phyloP scores from a whole-genome alignment of 2,113 vertebrate genomes.

The Charina bottae region DNA sequence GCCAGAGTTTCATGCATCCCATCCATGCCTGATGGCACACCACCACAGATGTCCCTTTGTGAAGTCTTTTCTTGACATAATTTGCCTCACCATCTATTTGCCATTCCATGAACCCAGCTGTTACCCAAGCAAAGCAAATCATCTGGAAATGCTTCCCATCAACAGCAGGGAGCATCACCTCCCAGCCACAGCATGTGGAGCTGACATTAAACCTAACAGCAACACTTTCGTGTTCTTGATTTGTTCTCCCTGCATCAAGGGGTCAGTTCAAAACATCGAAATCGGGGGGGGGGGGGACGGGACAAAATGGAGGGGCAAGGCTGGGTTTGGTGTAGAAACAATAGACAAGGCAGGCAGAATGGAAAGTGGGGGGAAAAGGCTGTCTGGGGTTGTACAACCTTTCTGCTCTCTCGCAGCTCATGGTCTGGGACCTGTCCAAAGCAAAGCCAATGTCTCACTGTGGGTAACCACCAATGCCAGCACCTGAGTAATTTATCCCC shows the following conservation, averaged over 20 bases:
- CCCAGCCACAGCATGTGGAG: neutral
- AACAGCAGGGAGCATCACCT: neutral
- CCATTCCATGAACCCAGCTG: neutral
- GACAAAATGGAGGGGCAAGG: slow-evolving; percentile 30
- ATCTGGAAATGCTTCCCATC: neutral
- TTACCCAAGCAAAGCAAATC: neutral
- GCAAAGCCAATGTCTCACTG: slow-evolving; percentile 82
- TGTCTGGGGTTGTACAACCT: slow-evolving; percentile 54
- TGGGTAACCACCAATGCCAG: slow-evolving; percentile 78
- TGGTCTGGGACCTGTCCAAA: slow-evolving; percentile 79
- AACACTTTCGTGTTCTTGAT: neutral
- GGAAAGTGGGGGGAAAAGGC: slow-evolving; percentile 41
- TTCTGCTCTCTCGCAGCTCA: slow-evolving; percentile 73
- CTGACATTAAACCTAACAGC: neutral
- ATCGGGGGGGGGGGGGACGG: no score
- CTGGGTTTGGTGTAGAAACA: slow-evolving; percentile 15
- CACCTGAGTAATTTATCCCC: slow-evolving; percentile 80
- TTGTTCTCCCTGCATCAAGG: slow-evolving; percentile 2
- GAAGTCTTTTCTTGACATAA: neutral
- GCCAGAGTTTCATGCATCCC: neutral
- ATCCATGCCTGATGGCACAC: neutral
- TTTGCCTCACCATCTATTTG: neutral
- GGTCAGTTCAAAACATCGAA: slow-evolving; percentile 43
- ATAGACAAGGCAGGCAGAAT: slow-evolving; percentile 20
- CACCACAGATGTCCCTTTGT: neutral